Percentiles rank a stretch among this genome's conserved stretches.
phyloP scores from a whole-genome alignment of 2,888 invertebrate species.

The Cerastoderma edule region DNA sequence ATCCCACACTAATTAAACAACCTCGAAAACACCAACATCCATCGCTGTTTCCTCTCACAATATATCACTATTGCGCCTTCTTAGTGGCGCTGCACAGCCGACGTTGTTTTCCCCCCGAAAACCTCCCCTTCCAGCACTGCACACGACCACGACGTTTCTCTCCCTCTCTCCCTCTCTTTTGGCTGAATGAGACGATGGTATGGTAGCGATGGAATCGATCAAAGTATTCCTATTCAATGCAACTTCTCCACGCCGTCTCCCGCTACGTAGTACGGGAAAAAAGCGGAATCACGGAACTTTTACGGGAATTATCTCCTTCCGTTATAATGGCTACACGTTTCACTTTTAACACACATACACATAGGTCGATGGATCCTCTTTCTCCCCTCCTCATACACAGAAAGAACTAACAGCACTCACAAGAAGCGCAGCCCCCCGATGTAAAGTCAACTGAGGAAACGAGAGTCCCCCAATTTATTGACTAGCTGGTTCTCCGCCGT shows the following conservation, averaged over 20 bases:
- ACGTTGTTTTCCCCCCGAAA: too few species aligned
- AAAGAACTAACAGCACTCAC: slow-evolving; percentile 12
- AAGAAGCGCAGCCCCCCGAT: slow-evolving; percentile 2
- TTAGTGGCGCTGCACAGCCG: too few species aligned
- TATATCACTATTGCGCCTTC: too few species aligned
- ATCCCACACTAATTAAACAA: too few species aligned
- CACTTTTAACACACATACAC: neutral
- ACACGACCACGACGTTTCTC: neutral
- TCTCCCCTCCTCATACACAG: slow-evolving; percentile 4
- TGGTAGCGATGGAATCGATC: slow-evolving; percentile 22
- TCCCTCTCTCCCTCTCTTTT: too few species aligned
- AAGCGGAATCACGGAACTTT: slow-evolving; percentile 4
- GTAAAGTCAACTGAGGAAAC: slow-evolving; percentile 3
- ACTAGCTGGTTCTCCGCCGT: slow-evolving; percentile 19
- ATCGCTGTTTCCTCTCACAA: too few species aligned
- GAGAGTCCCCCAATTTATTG: slow-evolving; percentile 31
- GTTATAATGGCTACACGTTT: neutral
- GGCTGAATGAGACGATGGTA: neutral
- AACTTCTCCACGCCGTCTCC: slow-evolving; percentile 9
- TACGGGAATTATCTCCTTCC: slow-evolving; percentile 3
- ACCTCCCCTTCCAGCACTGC: too few species aligned
- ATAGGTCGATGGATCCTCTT: slow-evolving; percentile 5
- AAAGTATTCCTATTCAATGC: slow-evolving; percentile 4
- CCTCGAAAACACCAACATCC: too few species aligned
- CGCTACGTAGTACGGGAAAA: too few species aligned